Conservation (phyloP, 2,113 vertebrate genomes). For the Pteruthius melanotis region DNA sequence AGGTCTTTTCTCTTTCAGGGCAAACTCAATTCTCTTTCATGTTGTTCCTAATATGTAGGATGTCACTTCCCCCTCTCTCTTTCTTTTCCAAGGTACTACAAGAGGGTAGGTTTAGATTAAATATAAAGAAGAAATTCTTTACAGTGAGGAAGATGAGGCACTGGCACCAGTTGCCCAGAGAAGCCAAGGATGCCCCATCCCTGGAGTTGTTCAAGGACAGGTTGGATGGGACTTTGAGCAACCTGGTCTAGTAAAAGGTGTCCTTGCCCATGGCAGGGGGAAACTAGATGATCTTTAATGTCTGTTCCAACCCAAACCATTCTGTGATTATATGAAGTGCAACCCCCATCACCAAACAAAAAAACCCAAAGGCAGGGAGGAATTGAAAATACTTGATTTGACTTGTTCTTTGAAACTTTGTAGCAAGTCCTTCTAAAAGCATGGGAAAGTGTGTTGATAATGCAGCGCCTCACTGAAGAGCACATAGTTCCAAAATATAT, state of each 20-base stretch:
- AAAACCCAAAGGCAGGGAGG: not conserved
- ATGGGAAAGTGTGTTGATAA: not conserved
- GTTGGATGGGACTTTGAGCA: not conserved
- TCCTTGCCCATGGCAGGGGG: not conserved
- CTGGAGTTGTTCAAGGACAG: not conserved
- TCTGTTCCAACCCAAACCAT: not conserved
- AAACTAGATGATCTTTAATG: not conserved
- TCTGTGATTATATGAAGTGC: not conserved
- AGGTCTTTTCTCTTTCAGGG: not conserved
- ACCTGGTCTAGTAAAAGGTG: not conserved
- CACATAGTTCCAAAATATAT: slow-evolving; percentile 30
- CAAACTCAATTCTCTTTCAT: not conserved
- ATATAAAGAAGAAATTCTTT: not conserved
- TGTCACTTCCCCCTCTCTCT: not conserved
- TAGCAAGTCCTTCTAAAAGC: not conserved
- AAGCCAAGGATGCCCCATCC: not conserved
- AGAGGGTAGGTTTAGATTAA: not conserved
- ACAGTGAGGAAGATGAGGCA: not conserved
- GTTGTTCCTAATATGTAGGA: not conserved
- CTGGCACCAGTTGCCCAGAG: not conserved
- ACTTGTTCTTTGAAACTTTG: not conserved
- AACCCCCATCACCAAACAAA: not conserved
- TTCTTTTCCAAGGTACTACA: not conserved
- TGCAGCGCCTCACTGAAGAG: slow-evolving; percentile 1
- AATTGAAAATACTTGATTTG: not conserved